These are phyloP conservation scores for Eumeta japonica DNA, from an alignment of 1,140 invertebrate species.

Conservation along the genomic window DNA sequence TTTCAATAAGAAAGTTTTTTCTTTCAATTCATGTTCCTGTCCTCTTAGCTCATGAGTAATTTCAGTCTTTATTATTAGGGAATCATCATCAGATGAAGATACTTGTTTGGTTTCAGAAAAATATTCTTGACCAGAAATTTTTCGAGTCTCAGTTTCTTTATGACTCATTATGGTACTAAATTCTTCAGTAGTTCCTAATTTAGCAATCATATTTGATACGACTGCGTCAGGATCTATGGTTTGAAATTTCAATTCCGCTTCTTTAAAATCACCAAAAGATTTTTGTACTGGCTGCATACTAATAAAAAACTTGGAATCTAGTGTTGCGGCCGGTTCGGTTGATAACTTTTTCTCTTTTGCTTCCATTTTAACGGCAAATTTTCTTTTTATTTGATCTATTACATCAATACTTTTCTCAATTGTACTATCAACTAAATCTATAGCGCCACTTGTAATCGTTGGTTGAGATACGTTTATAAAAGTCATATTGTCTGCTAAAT, in stretches of 20 bases:
- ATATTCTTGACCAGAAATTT: slow-evolving; percentile 52
- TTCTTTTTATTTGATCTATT: slow-evolving; percentile 49
- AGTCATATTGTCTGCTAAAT: slow-evolving; percentile 46
- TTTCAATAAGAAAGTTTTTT: slow-evolving; percentile 44
- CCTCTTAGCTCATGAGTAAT: slow-evolving; percentile 48
- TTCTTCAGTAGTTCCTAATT: slow-evolving; percentile 33
- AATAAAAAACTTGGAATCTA: slow-evolving; percentile 43
- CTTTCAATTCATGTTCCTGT: slow-evolving; percentile 50
- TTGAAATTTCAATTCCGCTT: slow-evolving; percentile 41
- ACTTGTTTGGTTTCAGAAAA: slow-evolving; percentile 52
- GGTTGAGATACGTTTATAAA: slow-evolving; percentile 53
- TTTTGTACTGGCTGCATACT: slow-evolving; percentile 40
- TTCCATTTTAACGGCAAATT: slow-evolving; percentile 42
- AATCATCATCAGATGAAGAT: slow-evolving; percentile 52
- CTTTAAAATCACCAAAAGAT: slow-evolving; percentile 10
- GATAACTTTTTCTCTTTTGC: slow-evolving; percentile 19
- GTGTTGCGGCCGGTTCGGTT: too few species aligned
- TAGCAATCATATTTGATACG: slow-evolving; percentile 47
- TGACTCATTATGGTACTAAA: slow-evolving; percentile 47
- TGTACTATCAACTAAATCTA: slow-evolving; percentile 45
- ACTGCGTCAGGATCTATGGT: slow-evolving; percentile 39
- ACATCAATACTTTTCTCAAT: slow-evolving; percentile 52
- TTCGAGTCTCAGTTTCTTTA: slow-evolving; percentile 52
- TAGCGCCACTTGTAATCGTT: slow-evolving; percentile 45
- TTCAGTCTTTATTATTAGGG: slow-evolving; percentile 51